phyloP scores from a whole-genome alignment of 1,140 invertebrate genomes.

The Neotoxoptera formosana region DNA sequence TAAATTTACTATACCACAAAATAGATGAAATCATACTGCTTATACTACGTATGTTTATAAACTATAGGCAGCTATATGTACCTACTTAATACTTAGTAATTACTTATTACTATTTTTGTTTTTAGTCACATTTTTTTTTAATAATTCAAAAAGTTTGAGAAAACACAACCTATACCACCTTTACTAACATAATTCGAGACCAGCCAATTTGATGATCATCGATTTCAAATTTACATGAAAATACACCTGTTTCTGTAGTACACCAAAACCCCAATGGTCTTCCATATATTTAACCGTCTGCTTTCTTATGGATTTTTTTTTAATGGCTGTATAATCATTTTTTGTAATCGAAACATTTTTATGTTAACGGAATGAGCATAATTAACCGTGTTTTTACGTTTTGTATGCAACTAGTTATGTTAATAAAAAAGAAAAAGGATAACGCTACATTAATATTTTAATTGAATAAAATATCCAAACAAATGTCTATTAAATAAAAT shows the following conservation, averaged over 20 bases:
- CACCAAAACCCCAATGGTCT: background rate
- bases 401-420: background rate
- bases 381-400: background rate
- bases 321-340: background rate
- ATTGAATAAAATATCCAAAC: background rate
- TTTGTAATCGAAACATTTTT: background rate
- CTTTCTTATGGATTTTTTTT: background rate
- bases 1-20: too few species aligned
- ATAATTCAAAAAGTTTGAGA: background rate
- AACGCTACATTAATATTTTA: background rate
- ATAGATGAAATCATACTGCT: too few species aligned
- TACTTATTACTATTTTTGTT: too few species aligned
- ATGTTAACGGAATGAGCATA: background rate
- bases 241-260: background rate
- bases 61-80: background rate
- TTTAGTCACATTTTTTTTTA: background rate
- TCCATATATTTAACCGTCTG: background rate
- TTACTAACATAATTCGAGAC: background rate
- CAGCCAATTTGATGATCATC: background rate
- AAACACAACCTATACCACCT: background rate
- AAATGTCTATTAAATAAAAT: background rate
- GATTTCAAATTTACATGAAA: background rate
- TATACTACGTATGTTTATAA: background rate
- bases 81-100: background rate
- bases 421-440: background rate